These are phyloP conservation scores for Nephila pilipes DNA, from an alignment of 1,140 invertebrate genomes.

Conservation along the genomic window DNA sequence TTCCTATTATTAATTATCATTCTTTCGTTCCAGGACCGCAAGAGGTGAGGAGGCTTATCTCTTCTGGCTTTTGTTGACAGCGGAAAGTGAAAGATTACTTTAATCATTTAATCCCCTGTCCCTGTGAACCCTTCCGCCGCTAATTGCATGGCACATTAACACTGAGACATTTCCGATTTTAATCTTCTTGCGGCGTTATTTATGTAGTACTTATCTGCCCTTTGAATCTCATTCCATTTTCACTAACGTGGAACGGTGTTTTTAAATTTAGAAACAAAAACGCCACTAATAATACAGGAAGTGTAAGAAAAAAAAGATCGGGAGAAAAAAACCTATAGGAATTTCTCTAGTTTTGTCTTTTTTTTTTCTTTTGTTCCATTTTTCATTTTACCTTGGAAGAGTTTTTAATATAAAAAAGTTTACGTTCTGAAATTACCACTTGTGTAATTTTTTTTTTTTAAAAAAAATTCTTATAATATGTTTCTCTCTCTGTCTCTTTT, in stretches of 20 bases:
- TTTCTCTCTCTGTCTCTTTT: too few species aligned
- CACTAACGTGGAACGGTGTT: not conserved
- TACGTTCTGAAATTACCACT: too few species aligned
- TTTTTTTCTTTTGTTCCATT: not conserved
- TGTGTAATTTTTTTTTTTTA: too few species aligned
- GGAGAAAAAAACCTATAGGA: not conserved
- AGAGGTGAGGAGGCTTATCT: not conserved
- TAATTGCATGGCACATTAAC: constrained; percentile 65
- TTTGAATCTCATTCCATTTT: not conserved
- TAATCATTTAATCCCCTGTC: constrained; percentile 32
- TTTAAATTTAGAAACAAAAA: not conserved
- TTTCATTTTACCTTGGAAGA: not conserved
- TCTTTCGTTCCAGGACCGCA: not conserved
- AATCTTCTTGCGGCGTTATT: constrained; percentile 44
- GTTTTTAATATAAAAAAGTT: too few species aligned
- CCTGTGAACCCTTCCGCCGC: not conserved
- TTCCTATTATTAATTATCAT: constrained; percentile 8
- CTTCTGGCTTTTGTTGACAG: not conserved
- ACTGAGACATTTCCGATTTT: constrained; percentile 44
- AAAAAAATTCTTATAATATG: too few species aligned
- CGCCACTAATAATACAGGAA: not conserved
- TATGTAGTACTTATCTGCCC: constrained; percentile 40
- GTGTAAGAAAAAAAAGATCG: not conserved
- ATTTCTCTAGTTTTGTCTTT: not conserved
- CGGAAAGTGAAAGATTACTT: constrained; percentile 8